phyloP scores from a whole-genome alignment of 2,113 vertebrate species.

The Helogale parvula region DNA sequence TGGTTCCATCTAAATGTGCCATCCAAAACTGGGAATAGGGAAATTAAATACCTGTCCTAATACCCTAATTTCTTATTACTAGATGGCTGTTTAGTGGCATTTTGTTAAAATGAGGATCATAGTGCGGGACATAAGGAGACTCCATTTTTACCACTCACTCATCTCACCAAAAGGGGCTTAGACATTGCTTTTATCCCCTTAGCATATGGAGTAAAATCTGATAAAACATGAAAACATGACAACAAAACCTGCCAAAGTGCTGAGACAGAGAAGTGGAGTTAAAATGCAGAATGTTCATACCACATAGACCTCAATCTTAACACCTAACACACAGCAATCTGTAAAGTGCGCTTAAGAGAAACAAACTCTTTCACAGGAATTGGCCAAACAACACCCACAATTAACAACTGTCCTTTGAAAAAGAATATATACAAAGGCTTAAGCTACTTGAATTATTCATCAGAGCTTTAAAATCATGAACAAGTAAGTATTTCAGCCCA shows the following conservation, averaged over 20 bases:
- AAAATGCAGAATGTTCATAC: neutral
- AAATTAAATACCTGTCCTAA: neutral
- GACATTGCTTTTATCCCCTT: neutral
- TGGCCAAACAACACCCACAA: neutral
- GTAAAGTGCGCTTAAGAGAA: neutral
- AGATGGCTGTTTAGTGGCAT: neutral
- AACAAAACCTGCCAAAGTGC: neutral
- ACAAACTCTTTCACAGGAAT: neutral
- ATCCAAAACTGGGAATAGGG: neutral
- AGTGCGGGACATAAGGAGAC: neutral
- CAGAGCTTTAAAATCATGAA: neutral
- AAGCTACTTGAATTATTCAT: neutral
- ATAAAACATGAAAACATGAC: neutral
- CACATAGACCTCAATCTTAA: neutral
- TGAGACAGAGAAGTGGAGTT: neutral
- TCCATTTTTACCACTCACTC: neutral
- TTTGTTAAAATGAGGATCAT: neutral
- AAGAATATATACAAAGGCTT: neutral
- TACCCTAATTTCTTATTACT: neutral
- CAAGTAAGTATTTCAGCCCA: neutral
- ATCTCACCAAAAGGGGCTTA: neutral
- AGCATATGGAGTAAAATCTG: neutral
- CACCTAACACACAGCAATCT: neutral
- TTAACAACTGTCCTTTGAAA: neutral
- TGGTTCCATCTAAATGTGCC: neutral